Evolutionary conservation across 2,888 invertebrate species (phyloP).

Genomic region (Homarus gammarus): DNA sequence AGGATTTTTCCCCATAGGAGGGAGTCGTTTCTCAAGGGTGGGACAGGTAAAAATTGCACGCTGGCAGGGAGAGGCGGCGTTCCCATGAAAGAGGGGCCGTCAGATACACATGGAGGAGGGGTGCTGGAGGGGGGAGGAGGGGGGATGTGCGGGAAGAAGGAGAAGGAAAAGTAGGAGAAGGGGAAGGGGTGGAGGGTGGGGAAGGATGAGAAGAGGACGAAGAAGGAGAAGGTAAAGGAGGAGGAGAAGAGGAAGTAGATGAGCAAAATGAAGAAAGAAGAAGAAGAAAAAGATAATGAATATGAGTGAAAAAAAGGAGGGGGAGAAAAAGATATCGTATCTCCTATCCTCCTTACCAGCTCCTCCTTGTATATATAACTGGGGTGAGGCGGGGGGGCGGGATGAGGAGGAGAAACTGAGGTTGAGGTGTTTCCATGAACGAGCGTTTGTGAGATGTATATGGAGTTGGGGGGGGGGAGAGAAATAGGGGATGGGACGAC

Average conservation of each 20-base stretch:
- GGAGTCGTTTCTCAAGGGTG: constrained; percentile 56
- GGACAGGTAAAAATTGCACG: constrained; percentile 66
- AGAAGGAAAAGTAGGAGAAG: constrained; percentile 32
- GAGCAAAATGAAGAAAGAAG: background rate
- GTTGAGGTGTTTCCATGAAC: too few species aligned
- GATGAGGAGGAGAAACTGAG: background rate
- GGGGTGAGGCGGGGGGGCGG: background rate
- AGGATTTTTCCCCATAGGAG: constrained; percentile 53
- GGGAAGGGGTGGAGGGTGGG: constrained; percentile 1
- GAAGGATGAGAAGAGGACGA: background rate
- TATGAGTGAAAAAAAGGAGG: background rate
- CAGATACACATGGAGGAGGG: constrained; percentile 25
- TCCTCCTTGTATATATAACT: background rate
- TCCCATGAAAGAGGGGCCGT: constrained; percentile 56
- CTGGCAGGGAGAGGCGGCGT: constrained; percentile 56
- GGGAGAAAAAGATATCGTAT: background rate
- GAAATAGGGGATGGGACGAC: background rate
- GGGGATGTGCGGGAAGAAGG: constrained; percentile 11
- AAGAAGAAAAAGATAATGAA: background rate
- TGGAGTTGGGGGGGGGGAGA: background rate
- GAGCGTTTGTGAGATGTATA: too few species aligned
- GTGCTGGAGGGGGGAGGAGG: constrained; percentile 22
- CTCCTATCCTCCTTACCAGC: too few species aligned
- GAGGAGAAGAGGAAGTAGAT: background rate
- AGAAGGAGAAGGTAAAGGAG: background rate